Evolutionary conservation across 2,888 invertebrate genomes (phyloP).

Genomic region (Trissolcus japonicus): DNA sequence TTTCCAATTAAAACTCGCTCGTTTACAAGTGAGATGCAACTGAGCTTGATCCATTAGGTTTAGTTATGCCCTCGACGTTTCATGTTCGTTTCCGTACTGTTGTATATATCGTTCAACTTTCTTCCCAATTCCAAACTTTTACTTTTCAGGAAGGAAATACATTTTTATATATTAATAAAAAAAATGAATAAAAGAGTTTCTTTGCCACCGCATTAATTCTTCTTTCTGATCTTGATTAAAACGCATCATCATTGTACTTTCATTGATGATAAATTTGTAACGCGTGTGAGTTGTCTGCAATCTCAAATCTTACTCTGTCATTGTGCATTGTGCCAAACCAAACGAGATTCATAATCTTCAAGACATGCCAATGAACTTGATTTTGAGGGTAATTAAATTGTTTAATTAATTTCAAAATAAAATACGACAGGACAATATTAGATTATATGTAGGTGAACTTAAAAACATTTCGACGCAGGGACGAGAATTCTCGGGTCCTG

Average conservation of each 20-base stretch:
- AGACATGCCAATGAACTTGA: background rate
- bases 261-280: conserved; percentile 20
- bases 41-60: too few relatives aligned
- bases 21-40: too few relatives aligned
- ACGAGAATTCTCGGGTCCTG: too few relatives aligned
- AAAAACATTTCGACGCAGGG: too few relatives aligned
- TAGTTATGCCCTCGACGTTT: too few relatives aligned
- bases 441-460: too few relatives aligned
- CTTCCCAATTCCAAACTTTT: conserved; percentile 16
- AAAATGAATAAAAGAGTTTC: too few relatives aligned
- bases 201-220: too few relatives aligned
- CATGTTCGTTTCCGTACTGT: conserved; percentile 8
- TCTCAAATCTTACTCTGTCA: conserved; percentile 19
- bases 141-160: conserved; percentile 25
- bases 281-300: conserved; percentile 23
- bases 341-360: background rate
- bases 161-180: too few relatives aligned
- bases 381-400: too few relatives aligned
- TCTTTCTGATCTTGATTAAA: background rate
- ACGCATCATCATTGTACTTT: conserved; percentile 12
- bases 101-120: conserved; percentile 25
- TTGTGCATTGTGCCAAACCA: conserved; percentile 3
- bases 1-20: conserved; percentile 5
- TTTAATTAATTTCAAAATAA: too few relatives aligned
- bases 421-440: too few relatives aligned